phyloP scores from a whole-genome alignment of 2,888 invertebrate species.

The Rhamphomyia laevipes region DNA sequence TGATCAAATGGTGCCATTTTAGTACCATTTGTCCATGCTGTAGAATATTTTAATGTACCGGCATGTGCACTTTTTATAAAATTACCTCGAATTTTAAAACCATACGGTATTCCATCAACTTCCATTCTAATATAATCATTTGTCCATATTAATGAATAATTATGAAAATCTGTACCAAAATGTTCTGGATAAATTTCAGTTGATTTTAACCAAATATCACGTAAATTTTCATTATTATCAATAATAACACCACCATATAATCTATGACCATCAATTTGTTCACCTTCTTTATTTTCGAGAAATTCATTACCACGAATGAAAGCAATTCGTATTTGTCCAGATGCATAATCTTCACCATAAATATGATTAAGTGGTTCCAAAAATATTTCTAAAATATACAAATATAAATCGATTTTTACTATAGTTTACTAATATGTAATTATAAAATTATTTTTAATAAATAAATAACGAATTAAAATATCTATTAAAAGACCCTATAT shows the following conservation, averaged over 20 bases:
- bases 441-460: slow-evolving; percentile 36
- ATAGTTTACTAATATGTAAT: slow-evolving; percentile 37
- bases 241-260: slow-evolving; percentile 26
- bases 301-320: slow-evolving; percentile 51
- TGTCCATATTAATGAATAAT: slow-evolving; percentile 57
- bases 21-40: slow-evolving; percentile 45
- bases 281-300: slow-evolving; percentile 14
- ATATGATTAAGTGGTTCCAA: slow-evolving; percentile 49
- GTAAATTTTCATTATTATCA: slow-evolving; percentile 15
- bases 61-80: slow-evolving; percentile 20
- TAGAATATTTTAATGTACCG: slow-evolving; percentile 27
- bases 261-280: slow-evolving; percentile 24
- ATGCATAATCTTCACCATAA: slow-evolving; percentile 48
- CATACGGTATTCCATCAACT: slow-evolving; percentile 48
- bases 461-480: background rate
- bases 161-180: slow-evolving; percentile 50
- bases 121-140: slow-evolving; percentile 21
- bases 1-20: slow-evolving; percentile 63
- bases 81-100: slow-evolving; percentile 30
- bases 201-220: slow-evolving; percentile 22
- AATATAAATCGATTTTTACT: too few relatives aligned
- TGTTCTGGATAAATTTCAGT: slow-evolving; percentile 31
- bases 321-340: slow-evolving; percentile 61
- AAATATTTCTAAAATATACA: slow-evolving; percentile 44
- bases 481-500: background rate